These are phyloP conservation scores for Odontamblyopus lacepedii DNA, from an alignment of 2,797 vertebrate species.

Conservation along the genomic window DNA sequence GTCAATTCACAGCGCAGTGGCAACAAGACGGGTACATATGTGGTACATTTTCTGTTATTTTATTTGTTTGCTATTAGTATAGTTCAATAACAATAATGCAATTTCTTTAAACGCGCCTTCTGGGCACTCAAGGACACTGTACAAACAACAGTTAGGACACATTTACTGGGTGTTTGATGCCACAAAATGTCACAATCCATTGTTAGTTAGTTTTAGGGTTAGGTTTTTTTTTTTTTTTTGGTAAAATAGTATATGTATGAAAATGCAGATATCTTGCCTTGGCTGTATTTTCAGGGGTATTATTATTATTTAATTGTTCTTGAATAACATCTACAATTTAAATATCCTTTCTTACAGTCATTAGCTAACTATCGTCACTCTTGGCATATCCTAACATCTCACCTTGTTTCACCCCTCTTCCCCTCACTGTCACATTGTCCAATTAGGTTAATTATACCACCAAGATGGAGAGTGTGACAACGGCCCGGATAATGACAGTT, in stretches of 20 bases:
- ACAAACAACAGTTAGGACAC: too few relatives aligned
- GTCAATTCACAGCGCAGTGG: too few relatives aligned
- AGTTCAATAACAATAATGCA: too few relatives aligned
- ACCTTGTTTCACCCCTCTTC: conserved; percentile 25
- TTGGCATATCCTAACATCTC: conserved; percentile 7
- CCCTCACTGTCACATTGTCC: conserved; percentile 35
- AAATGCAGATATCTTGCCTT: not conserved
- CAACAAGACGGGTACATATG: too few relatives aligned
- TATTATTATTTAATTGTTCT: not conserved
- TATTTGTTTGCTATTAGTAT: too few relatives aligned
- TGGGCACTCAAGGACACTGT: too few relatives aligned
- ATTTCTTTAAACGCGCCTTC: too few relatives aligned
- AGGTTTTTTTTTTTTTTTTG: too few relatives aligned
- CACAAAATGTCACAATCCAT: too few relatives aligned
- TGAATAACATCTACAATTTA: not conserved
- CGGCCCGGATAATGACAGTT: conserved; percentile 47
- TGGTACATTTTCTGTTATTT: too few relatives aligned
- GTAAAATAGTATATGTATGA: not conserved
- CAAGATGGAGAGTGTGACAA: conserved; percentile 38
- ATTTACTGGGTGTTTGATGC: too few relatives aligned
- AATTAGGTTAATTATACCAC: conserved; percentile 43
- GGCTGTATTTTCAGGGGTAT: not conserved
- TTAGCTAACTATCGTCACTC: not conserved
- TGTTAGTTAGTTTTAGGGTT: too few relatives aligned
- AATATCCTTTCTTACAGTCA: not conserved